These are phyloP conservation scores for Leptatherina wallacei DNA, from an alignment of 2,797 vertebrate species.

Conservation along the genomic window DNA sequence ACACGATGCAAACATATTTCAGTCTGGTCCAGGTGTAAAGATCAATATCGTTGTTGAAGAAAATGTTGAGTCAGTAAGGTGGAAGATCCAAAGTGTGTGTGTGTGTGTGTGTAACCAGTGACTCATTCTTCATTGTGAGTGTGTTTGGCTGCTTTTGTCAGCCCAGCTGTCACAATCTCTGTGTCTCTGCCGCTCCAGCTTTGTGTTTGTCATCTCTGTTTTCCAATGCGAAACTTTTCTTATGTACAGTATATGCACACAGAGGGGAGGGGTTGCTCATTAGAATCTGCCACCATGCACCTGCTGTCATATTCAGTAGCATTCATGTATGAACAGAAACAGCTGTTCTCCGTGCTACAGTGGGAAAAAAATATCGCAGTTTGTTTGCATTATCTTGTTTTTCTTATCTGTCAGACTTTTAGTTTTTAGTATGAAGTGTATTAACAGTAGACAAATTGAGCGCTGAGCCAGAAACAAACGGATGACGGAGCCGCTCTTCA, in stretches of 20 bases:
- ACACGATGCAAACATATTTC: not conserved
- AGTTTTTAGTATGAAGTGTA: constrained; percentile 11
- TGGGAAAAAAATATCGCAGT: not conserved
- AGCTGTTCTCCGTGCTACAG: constrained; percentile 18
- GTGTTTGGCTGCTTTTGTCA: constrained; percentile 53
- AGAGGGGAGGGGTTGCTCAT: constrained; percentile 20
- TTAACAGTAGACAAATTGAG: not conserved
- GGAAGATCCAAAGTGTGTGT: not conserved
- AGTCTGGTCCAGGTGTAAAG: not conserved
- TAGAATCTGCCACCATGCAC: not conserved
- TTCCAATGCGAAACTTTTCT: constrained; percentile 44
- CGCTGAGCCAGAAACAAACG: constrained; percentile 5
- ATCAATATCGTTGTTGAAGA: constrained; percentile 10
- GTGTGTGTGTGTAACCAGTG: constrained; percentile 37
- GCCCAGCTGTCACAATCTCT: constrained; percentile 60
- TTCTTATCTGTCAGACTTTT: not conserved
- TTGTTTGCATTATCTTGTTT: not conserved
- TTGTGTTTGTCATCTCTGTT: constrained; percentile 54
- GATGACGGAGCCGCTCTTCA: constrained; percentile 12
- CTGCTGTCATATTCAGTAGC: not conserved
- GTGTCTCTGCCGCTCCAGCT: constrained; percentile 21
- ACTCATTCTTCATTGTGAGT: constrained; percentile 53
- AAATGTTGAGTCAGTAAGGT: constrained; percentile 40
- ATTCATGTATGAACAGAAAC: constrained; percentile 16
- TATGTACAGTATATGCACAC: constrained; percentile 42